Evolutionary conservation across 2,113 vertebrate species (phyloP), one percentile per base, ranked within the genome.

Genomic region (Bambusicola thoracicus): DNA sequence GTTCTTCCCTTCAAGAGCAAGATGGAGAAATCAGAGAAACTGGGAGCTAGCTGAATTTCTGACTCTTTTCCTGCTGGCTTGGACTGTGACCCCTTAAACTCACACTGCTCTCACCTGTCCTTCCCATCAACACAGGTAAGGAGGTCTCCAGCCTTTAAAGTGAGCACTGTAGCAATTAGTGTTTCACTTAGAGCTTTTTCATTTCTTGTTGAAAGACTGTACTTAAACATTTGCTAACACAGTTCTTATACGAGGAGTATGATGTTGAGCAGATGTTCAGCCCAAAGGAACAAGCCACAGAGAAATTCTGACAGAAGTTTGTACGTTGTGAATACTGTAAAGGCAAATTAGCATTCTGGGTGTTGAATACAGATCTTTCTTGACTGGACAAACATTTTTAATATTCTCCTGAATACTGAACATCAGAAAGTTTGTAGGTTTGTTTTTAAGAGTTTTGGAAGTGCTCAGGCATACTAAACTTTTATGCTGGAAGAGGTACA

Each of bases 281-380:
- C 13, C 56, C 41, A 38, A 59, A 80, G 58, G 36, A 94, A 88
- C 90, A 96, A 94, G 83, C 34, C 34, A 41, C 38, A 46, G 65
- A 68, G 76, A 88, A 90, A 84, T 94, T 83, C 43, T 93, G 93
- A 74, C 76, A 81, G 76, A 19, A 90, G 21, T 78, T 75, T 53
- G 58, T 40, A 63, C 34, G 20, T 10, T 84, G 51, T 78, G 65
- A 88, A 34, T 85, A 86, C 27, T 72, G 29, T 67, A 81, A 91
- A 78, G 61, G 73, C 46, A 90, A 80, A 87, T 91, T 21, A 81
- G 25, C 51, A 88, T 96, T 86, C 65, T 0, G 3, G 25, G 34
- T 56, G 25, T 53, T 59, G 74, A 43, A 61, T 48, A 70, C 43
- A 63, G 49, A 29, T 36, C 55, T 55, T 59, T 61, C 34, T 88